Base-by-base conservation (phyloP, 1,140 invertebrate genomes). In the Mesaphorura yosii region DNA sequence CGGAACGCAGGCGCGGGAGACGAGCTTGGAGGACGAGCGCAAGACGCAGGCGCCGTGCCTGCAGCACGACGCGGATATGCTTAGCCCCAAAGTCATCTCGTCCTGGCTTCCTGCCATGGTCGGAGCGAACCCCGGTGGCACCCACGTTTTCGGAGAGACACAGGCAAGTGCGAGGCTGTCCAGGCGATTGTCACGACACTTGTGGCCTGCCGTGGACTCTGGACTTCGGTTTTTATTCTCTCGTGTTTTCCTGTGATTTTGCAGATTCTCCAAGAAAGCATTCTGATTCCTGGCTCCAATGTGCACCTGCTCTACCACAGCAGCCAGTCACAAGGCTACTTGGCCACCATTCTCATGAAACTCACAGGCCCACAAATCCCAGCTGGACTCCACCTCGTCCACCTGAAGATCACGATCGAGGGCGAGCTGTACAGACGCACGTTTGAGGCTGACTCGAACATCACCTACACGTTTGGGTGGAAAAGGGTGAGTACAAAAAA, bases 381-480 rank as follows among this genome's bases (percentile, higher is more conserved):
- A 1, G 75, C 78, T 41, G 79, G 83, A 2, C 73, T 97, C 20
- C 80, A 81, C 2, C 80, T 88, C 52, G 88, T 97, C 0, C 88
- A 95, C 67, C 82, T 83, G n/a, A 80, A 80, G 66, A 84, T 88
- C 1, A 83, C 88, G 59, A 86, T 96, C 42, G 88, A 94, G 69
- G 92, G 93, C 1, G 88, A 88, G 1, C 73, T 91, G 14, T 84
- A 90, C 67, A 82, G 88, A 6, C 87, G 88, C 69, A 84, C 83
- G 1, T 95, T 97, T 67, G 92, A 97, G 69, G 91, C 93, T 0
- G 91, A 96, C 69, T 86, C 90, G 0, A 86, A 92, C 66, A 73
- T 98, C 26, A 89, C 84, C 38, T 91, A 95, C 69, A 89, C 87
- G 0, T 97, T 93, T 67, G 86, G 90, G 1, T 97, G 94, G 94